A percentile compares a stretch with the other conserved stretches of the same genome.
Conservation (phyloP, 2,113 vertebrate species). For the Mesembrinibis cayennensis region DNA sequence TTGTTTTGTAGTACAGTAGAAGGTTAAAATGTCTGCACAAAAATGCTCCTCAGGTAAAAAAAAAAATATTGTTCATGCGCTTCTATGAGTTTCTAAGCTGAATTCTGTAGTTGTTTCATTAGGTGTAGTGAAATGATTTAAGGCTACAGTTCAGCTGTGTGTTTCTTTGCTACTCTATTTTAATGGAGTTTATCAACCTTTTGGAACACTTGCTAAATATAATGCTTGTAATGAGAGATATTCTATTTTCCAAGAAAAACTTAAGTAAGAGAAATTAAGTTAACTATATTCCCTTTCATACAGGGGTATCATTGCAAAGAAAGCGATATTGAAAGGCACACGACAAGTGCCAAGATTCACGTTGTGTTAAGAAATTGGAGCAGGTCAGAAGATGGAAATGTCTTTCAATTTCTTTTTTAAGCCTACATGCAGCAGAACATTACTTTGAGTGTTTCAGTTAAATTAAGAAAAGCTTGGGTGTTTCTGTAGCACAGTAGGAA, state of each 20-base stretch:
- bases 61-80: fast-evolving
- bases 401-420: not conserved
- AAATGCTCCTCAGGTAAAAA: not conserved
- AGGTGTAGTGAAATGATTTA: not conserved
- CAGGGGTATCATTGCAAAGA: not conserved
- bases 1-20: not conserved
- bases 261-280: not conserved
- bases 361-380: not conserved
- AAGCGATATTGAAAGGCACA: not conserved
- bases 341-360: not conserved
- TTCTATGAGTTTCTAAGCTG: not conserved
- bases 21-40: not conserved
- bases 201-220: not conserved
- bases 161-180: not conserved
- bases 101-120: not conserved
- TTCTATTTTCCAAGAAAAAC: not conserved
- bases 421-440: not conserved
- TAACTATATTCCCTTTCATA: not conserved
- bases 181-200: not conserved
- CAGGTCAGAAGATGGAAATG: not conserved
- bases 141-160: not conserved
- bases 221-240: not conserved
- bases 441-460: too few species aligned
- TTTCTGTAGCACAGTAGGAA: not conserved
- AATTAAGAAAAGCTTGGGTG: not conserved